Base-by-base conservation (phyloP, 2,797 vertebrate species). In the Parambassis ranga region DNA sequence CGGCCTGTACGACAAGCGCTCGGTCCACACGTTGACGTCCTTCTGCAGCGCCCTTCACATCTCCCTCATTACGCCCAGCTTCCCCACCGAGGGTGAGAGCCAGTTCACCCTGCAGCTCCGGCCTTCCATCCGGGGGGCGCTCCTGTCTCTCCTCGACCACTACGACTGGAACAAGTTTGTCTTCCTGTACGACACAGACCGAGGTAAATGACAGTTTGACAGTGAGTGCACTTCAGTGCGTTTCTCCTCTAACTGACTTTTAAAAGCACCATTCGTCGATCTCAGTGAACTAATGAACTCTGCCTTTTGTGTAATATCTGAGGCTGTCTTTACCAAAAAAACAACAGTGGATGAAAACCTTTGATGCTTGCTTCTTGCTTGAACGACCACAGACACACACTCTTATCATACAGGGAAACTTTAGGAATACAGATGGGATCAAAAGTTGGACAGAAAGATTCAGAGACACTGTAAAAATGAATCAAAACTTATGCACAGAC, bases 41-140 rank as follows among this genome's bases (percentile, higher is more conserved):
- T 98, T 98, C 94, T 98, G 96, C 92, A 95, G 96, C 81, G 96
- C 96, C 50, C 93, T 98, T 83, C 96, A 97, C 91, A 97, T 97
- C 92, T 96, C 95, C 57, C 95, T 98, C 81, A 95, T 97, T 90
- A 98, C 96, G 0, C 95, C 96, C 0, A 97, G 96, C 83, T 98
- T 97, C 76, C 96, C 96, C 49, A 97, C 95, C 0, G 96, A 98
- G 84, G 96, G 96, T 0, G 95, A 97, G 91, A 97, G 96, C 67
- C 96, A 97, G 87, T 98, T 97, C 42, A 95, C 96, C 31, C 92
- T 97, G 82, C 96, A 98, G 86, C 92, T 98, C 26, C 88, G 96
- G 64, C 96, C 96, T 0, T 97, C 96, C 6, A 90, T 98, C 76
- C 89, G 95, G 2, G 95, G 95, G 50, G 95, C 95, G 0, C 93